Evolutionary conservation across 2,888 invertebrate genomes (phyloP), one percentile per base, ranked within the genome.

Genomic region (Caenorhabditis auriculariae): DNA sequence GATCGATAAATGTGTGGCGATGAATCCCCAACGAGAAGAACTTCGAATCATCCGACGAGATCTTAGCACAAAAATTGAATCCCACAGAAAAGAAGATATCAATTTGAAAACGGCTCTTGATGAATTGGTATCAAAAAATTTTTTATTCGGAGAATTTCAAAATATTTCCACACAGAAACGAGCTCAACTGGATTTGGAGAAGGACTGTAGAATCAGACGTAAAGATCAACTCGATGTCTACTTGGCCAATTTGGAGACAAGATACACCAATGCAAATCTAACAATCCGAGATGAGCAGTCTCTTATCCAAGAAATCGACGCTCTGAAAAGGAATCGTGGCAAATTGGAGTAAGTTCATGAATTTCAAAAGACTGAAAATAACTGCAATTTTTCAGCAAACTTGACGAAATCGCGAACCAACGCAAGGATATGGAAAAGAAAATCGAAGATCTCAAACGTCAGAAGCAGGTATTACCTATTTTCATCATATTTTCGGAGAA

Each of bases 281-380:
- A 60, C 60, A 9, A 55, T 59, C 19, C 63, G 65, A 0, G 66
- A 73, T 35, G 73, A 73, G 43, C 60, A 67, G 19, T 43, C 55
- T 4, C 47, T 73, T 29, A 67, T 73, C 2, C 59, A 57, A n/a
- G 70, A 73, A 41, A 59, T 68, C 15, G 59, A 66, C 29, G 57
- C 50, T n/a, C 43, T 66, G 39, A 61, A 58, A 44, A 50, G 62
- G 35, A 68, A 68, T 35, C 42, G 51, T 39, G 39, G 35, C 26
- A 60, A 48, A 48, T 28, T 65, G 9, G 52, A 60, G 60, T 59
- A 29, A 56, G 53, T 44, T 15, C 21, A 19, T 29, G n/a, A 15
- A 4, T 45, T 35, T 27, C 9, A 42, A 43, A 35, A 5, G 35
- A 19, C 19, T 21, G 17, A 15, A 43, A 4, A 43, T 12, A 19